Conservation (phyloP, 2,113 vertebrate genomes). For the Leuciscus idus region DNA sequence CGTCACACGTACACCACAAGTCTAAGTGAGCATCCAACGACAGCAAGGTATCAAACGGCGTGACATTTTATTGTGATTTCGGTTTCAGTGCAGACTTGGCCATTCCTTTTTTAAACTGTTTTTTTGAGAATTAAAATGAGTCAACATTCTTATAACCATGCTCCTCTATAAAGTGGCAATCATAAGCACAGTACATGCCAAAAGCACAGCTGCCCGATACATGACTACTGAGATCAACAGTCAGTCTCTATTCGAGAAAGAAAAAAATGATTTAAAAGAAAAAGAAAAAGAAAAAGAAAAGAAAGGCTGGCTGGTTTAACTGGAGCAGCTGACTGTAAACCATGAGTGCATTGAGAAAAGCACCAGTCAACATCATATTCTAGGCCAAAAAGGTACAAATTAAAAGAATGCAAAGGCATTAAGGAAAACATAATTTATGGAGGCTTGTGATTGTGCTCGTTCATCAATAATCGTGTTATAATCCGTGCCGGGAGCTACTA, state of each 20-base stretch:
- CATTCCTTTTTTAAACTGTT: slow-evolving; percentile 54
- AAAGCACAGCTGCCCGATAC: slow-evolving; percentile 54
- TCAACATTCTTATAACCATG: slow-evolving; percentile 44
- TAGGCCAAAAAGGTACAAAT: neutral
- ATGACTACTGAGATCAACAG: slow-evolving; percentile 45
- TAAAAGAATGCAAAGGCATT: slow-evolving; percentile 33
- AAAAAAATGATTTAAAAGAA: neutral
- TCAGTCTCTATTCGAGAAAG: slow-evolving; percentile 33
- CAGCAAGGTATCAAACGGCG: slow-evolving; percentile 42
- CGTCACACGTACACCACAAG: slow-evolving; percentile 17
- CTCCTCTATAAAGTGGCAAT: slow-evolving; percentile 52
- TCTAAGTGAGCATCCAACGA: slow-evolving; percentile 45
- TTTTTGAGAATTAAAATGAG: slow-evolving; percentile 43
- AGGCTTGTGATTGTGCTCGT: slow-evolving; percentile 16
- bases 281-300: neutral
- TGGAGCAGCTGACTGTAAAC: slow-evolving; percentile 13
- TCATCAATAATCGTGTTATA: slow-evolving; percentile 19
- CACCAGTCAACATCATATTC: neutral
- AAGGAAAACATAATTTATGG: slow-evolving; percentile 14
- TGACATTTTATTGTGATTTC: slow-evolving; percentile 65
- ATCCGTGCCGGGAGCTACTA: slow-evolving; percentile 24
- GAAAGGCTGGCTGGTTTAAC: neutral
- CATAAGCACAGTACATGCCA: slow-evolving; percentile 58
- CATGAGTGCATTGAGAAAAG: slow-evolving; percentile 8
- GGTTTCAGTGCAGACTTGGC: slow-evolving; percentile 76